phyloP scores from a whole-genome alignment of 2,888 invertebrate species.

The Brassicogethes aeneus region DNA sequence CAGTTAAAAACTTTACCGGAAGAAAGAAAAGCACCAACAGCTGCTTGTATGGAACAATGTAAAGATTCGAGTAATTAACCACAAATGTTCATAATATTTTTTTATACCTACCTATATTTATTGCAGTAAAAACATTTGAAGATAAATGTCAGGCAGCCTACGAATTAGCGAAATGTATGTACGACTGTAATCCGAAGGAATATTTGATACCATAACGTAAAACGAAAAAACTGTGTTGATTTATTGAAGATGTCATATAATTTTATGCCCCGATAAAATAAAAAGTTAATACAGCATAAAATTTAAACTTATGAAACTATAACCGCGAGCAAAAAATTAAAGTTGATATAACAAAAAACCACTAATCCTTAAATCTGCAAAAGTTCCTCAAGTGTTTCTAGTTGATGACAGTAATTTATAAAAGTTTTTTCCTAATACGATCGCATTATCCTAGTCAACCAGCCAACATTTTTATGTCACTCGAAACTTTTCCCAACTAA shows the following conservation, averaged over 20 bases:
- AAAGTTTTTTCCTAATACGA: background rate
- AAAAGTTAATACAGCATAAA: too few relatives aligned
- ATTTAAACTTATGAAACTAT: too few relatives aligned
- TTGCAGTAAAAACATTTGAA: slow-evolving; percentile 29
- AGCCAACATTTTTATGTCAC: background rate
- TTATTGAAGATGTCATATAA: too few relatives aligned
- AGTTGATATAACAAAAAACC: background rate
- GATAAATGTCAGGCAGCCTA: slow-evolving; percentile 47
- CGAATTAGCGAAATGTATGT: slow-evolving; percentile 45
- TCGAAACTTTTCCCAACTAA: background rate
- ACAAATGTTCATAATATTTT: background rate
- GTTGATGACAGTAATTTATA: background rate
- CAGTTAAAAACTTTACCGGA: slow-evolving; percentile 42
- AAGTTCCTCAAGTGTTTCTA: too few relatives aligned
- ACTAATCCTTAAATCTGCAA: too few relatives aligned
- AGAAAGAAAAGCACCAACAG: slow-evolving; percentile 40
- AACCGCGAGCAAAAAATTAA: too few relatives aligned
- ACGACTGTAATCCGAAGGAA: slow-evolving; percentile 44
- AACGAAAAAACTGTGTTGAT: too few relatives aligned
- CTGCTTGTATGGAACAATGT: slow-evolving; percentile 44
- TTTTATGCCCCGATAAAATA: too few relatives aligned
- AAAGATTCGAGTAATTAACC: slow-evolving; percentile 33
- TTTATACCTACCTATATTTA: too few relatives aligned
- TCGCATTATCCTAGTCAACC: too few relatives aligned
- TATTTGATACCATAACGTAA: slow-evolving; percentile 25